A percentile compares a stretch with the other conserved stretches of the same genome.
phyloP scores from a whole-genome alignment of 2,888 invertebrate genomes.

The Drosophila gaucha region DNA sequence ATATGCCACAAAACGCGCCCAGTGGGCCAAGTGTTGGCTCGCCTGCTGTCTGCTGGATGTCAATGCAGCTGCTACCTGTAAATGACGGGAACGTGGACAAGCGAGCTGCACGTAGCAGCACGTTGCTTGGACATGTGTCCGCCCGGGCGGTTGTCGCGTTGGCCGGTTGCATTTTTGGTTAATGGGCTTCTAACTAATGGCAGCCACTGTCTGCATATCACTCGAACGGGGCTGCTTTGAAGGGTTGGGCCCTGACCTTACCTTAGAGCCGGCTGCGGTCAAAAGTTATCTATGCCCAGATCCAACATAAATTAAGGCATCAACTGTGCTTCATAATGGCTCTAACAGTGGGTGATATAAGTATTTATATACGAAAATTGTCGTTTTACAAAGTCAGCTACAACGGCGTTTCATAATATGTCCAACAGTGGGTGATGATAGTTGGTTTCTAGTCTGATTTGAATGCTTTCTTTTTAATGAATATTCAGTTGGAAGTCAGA shows the following conservation, averaged over 20 bases:
- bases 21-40: conserved; percentile 15
- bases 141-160: not conserved
- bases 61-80: conserved; percentile 76
- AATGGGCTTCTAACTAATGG: conserved; percentile 70
- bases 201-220: conserved; percentile 49
- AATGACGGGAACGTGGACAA: conserved; percentile 52
- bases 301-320: conserved; percentile 24
- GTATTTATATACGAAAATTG: not conserved
- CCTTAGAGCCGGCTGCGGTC: conserved; percentile 27
- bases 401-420: not conserved
- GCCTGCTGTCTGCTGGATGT: conserved; percentile 31
- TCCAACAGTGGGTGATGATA: not conserved
- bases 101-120: conserved; percentile 4
- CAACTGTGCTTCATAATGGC: not conserved
- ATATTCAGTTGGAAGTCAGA: too few species aligned
- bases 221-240: not conserved
- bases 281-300: conserved; percentile 53
- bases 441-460: too few species aligned
- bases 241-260: not conserved
- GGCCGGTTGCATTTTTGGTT: conserved; percentile 66
- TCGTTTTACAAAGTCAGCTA: not conserved
- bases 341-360: not conserved
- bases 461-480: too few species aligned
- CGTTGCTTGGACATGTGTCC: conserved; percentile 45
- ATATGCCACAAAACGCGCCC: conserved; percentile 46